Evolutionary conservation across 2,888 invertebrate genomes (phyloP).

Genomic region (Dexiosoma caninum): DNA sequence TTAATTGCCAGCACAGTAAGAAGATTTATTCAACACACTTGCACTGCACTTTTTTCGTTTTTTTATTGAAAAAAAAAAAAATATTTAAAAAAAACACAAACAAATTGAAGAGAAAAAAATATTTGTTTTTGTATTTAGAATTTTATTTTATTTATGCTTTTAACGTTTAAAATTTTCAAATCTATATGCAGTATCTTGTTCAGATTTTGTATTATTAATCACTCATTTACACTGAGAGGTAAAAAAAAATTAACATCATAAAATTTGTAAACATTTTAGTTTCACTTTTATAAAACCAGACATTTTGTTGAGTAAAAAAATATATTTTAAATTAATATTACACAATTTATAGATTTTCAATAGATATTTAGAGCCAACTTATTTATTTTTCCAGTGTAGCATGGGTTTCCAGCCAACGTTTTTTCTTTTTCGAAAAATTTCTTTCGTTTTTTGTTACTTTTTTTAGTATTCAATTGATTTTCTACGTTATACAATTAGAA

Average conservation of each 20-base stretch:
- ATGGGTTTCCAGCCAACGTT: not conserved
- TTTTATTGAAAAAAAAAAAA: not conserved
- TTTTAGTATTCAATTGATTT: not conserved
- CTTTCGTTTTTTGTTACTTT: not conserved
- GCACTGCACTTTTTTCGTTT: not conserved
- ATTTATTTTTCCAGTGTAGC: not conserved
- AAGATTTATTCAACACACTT: conserved; percentile 13
- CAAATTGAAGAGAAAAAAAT: not conserved
- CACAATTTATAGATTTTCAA: no score
- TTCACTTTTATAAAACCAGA: conserved; percentile 47
- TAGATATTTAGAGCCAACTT: no score
- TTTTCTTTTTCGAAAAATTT: not conserved
- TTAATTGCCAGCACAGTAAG: not conserved
- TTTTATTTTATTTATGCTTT: not conserved
- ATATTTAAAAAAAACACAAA: not conserved
- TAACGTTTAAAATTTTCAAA: not conserved
- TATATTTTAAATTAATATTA: no score
- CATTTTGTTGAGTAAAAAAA: conserved; percentile 49
- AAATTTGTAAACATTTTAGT: conserved; percentile 38
- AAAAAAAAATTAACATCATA: conserved; percentile 24
- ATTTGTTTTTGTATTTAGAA: not conserved
- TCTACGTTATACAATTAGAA: not conserved
- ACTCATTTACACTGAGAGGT: not conserved
- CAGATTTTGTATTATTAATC: not conserved
- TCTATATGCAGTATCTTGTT: no score